Evolutionary conservation across 2,113 vertebrate genomes (phyloP).

Genomic region (Australoheros scitulus): DNA sequence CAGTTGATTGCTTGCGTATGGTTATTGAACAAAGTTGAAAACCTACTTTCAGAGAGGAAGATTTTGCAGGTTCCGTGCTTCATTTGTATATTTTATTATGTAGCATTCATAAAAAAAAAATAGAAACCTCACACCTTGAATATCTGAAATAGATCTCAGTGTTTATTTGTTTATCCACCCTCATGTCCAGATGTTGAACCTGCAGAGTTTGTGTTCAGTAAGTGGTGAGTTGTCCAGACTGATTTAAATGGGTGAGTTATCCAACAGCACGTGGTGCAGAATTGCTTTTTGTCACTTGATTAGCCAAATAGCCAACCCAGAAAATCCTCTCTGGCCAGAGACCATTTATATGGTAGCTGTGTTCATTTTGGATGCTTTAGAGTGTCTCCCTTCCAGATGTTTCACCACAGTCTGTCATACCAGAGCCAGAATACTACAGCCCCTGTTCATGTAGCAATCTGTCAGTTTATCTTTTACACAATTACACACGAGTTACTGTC

Average conservation of each 20-base stretch:
- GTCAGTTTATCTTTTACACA: neutral
- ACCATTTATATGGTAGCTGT: constrained; percentile 32
- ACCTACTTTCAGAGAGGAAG: constrained; percentile 5
- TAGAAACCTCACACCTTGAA: neutral
- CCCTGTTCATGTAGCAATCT: constrained; percentile 3
- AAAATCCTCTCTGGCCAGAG: constrained; percentile 57
- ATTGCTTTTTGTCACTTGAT: constrained; percentile 59
- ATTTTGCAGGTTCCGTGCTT: constrained; percentile 31
- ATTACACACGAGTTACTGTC: neutral
- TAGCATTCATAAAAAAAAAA: constrained; percentile 5
- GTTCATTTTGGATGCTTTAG: constrained; percentile 12
- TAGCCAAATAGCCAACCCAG: constrained; percentile 41
- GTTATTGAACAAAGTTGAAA: constrained; percentile 35
- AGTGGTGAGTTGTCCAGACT: constrained; percentile 22
- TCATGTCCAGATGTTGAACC: constrained; percentile 7
- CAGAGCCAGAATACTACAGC: constrained; percentile 20
- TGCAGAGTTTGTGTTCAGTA: constrained; percentile 20
- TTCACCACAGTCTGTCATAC: constrained; percentile 11
- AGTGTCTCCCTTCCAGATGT: constrained; percentile 25
- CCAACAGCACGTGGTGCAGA: constrained; percentile 23
- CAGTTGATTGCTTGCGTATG: constrained; percentile 52
- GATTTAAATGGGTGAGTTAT: constrained; percentile 51
- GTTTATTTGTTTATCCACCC: neutral
- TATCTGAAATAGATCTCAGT: neutral
- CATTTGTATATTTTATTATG: constrained; percentile 34